These are phyloP conservation scores for Galago senegalensis DNA, from an alignment of 2,797 vertebrate genomes.

Conservation along the genomic window DNA sequence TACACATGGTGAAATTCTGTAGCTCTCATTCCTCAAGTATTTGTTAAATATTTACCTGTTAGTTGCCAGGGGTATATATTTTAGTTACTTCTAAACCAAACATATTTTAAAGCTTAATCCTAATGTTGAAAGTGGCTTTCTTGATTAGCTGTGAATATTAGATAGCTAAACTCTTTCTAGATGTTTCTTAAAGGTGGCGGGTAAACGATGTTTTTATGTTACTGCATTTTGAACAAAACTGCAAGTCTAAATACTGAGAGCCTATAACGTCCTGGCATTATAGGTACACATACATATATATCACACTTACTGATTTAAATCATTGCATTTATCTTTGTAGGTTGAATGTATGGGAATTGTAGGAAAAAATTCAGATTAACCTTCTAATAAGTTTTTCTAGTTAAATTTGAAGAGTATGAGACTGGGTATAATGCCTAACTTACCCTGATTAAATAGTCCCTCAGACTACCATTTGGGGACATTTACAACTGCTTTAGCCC, in stretches of 20 bases:
- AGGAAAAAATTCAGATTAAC: not conserved
- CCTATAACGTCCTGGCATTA: not conserved
- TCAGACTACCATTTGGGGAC: not conserved
- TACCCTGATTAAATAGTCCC: not conserved
- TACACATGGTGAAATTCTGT: not conserved
- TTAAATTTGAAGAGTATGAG: conserved; percentile 24
- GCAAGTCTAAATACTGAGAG: not conserved
- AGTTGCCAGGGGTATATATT: not conserved
- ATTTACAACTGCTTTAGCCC: not conserved
- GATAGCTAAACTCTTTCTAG: not conserved
- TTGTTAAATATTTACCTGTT: not conserved
- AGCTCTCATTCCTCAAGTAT: not conserved
- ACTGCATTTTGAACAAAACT: not conserved
- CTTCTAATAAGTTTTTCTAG: not conserved
- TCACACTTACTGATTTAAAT: conserved; percentile 28
- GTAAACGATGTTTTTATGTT: conserved; percentile 41
- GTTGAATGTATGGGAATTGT: conserved; percentile 23
- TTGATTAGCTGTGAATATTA: not conserved
- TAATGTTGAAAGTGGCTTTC: conserved; percentile 35
- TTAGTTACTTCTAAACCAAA: not conserved
- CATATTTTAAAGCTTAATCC: conserved; percentile 36
- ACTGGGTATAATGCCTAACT: not conserved
- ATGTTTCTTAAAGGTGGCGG: conserved; percentile 22
- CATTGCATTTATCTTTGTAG: not conserved
- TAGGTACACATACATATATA: not conserved